phyloP scores from a whole-genome alignment of 2,113 vertebrate genomes.

The Mormyrus lacerda region DNA sequence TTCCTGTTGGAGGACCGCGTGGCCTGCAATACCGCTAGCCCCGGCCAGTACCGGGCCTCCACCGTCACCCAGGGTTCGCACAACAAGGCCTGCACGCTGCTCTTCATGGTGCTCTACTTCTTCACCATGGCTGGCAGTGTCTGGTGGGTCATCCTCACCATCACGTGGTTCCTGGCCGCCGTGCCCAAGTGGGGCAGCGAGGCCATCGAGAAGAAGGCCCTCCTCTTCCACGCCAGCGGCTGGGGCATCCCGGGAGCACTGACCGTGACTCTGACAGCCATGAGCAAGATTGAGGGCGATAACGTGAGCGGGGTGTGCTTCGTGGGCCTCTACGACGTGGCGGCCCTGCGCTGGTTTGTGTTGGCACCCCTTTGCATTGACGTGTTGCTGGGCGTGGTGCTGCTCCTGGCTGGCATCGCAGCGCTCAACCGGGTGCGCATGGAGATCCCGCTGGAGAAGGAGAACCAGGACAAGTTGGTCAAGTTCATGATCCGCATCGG shows the following conservation, averaged over 20 bases:
- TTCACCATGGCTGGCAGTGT: slow-evolving; percentile 97
- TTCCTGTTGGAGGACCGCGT: slow-evolving; percentile 88
- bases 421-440: slow-evolving; percentile 93
- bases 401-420: slow-evolving; percentile 89
- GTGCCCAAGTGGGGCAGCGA: slow-evolving; percentile 99
- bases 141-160: slow-evolving; percentile 99
- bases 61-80: slow-evolving; percentile 95
- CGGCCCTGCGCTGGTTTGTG: slow-evolving; percentile 88
- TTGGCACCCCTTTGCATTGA: slow-evolving; percentile 90
- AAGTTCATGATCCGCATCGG: slow-evolving; percentile 99
- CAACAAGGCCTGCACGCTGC: slow-evolving; percentile 92
- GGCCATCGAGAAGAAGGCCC: slow-evolving; percentile 96
- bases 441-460: slow-evolving; percentile 94
- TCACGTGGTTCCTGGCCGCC: slow-evolving; percentile 96
- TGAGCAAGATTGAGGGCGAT: slow-evolving; percentile 97
- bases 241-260: slow-evolving; percentile 94
- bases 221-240: slow-evolving; percentile 89
- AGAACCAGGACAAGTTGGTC: slow-evolving; percentile 97
- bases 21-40: slow-evolving; percentile 79
- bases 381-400: slow-evolving; percentile 84
- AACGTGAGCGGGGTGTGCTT: slow-evolving; percentile 97
- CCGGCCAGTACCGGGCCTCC: slow-evolving; percentile 74
- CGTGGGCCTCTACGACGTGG: slow-evolving; percentile 90
- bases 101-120: slow-evolving; percentile 98
- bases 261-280: slow-evolving; percentile 86